Base-by-base conservation (phyloP, 2,113 vertebrate species). In the Pluvialis apricaria region DNA sequence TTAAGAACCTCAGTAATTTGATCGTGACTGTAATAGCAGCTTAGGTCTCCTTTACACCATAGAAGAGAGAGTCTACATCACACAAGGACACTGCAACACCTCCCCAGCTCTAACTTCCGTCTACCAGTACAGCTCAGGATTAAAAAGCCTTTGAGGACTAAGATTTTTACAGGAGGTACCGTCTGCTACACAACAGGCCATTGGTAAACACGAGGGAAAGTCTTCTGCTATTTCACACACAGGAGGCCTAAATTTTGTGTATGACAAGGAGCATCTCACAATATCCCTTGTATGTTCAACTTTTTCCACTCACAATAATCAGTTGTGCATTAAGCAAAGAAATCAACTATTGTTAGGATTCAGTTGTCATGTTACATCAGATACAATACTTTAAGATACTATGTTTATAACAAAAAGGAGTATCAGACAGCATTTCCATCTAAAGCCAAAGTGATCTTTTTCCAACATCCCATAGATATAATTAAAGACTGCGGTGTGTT, bases 391-490 rank as follows among this genome's bases (percentile, higher is more conserved):
- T 5, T 26, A 54, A 68, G 5, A 47, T 4, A 10, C 6, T 6
- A 72, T 11, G 4, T 36, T 72, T 45, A 14, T 10, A 54, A 73
- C 5, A 85, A 76, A 65, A 58, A 15, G 10, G 11, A 34, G 1
- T 26, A 64, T 32, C 34, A 62, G 9, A 22, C 2, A 26, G 32
- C 32, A 85, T n/a, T 91, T 82, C 12, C 21, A 31, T 5, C 31
- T 44, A 40, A 52, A 61, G 12, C 26, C 9, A 54, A 25, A 31
- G 73, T n/a, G 13, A 61, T 52, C 20, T 26, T 84, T 60, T 44
- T 34, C 57, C 54, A 76, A 2, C 6, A 32, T 16, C 19, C n/a
- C 49, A 65, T 0, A 28, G 16, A 57, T 5, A n/a, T 0, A 2
- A 73, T 14, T 72, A 4, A 69, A 58, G 80, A 38, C 2, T 70